These are phyloP conservation scores for Lordiphosa mommai DNA, from an alignment of 1,140 invertebrate species.

Conservation along the genomic window DNA sequence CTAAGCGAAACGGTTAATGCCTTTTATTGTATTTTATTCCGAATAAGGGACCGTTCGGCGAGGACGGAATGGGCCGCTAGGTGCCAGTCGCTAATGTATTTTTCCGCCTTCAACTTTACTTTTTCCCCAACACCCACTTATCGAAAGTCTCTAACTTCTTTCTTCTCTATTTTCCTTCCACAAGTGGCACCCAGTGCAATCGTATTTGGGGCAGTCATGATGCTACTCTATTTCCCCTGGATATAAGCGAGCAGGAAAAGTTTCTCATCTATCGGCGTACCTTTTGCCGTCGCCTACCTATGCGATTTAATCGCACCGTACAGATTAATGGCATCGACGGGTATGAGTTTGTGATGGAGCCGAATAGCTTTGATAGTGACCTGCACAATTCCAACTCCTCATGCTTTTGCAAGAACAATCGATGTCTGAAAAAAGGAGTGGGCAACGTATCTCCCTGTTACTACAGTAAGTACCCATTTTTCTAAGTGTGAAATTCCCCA, in stretches of 20 bases:
- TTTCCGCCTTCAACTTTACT: no score
- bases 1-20: no score
- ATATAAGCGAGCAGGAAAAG: slow-evolving; percentile 81
- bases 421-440: slow-evolving; percentile 84
- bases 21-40: no score
- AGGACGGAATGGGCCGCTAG: no score
- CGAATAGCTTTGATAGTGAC: slow-evolving; percentile 81
- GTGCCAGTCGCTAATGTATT: no score
- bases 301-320: slow-evolving; percentile 80
- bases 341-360: slow-evolving; percentile 80
- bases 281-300: slow-evolving; percentile 84
- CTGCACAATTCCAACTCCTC: slow-evolving; percentile 48
- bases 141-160: background rate
- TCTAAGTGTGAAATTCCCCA: no score
- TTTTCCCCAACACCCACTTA: no score
- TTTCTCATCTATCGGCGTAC: slow-evolving; percentile 84
- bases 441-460: slow-evolving; percentile 86
- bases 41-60: no score
- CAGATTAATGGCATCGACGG: slow-evolving; percentile 53
- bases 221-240: slow-evolving; percentile 82
- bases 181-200: slow-evolving; percentile 82
- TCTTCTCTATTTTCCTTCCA: no score
- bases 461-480: slow-evolving; percentile 82
- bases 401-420: slow-evolving; percentile 82
- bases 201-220: slow-evolving; percentile 83